Evolutionary conservation across 1,140 invertebrate species (phyloP).

Genomic region (Ericerus pela): DNA sequence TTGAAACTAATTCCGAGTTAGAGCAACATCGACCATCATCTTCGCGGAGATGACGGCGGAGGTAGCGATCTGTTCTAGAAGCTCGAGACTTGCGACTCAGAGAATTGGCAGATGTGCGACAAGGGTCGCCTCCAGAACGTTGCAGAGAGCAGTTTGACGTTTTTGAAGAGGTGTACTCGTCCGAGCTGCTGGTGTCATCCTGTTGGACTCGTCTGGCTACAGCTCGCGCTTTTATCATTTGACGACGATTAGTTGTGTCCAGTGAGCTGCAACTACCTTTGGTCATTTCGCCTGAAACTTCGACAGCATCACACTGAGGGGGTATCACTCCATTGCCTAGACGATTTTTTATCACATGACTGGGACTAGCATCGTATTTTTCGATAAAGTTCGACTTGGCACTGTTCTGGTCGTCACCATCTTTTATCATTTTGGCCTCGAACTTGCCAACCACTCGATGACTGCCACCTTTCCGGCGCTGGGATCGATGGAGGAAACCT

Average conservation of each 20-base stretch:
- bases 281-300: neutral
- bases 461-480: slow-evolving; percentile 21
- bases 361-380: slow-evolving; percentile 1
- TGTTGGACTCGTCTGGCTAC: slow-evolving; percentile 44
- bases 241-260: slow-evolving; percentile 36
- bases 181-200: slow-evolving; percentile 6
- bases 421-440: slow-evolving; percentile 9
- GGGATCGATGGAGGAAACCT: slow-evolving; percentile 18
- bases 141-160: slow-evolving; percentile 43
- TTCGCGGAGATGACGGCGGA: slow-evolving; percentile 53
- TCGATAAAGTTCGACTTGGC: neutral
- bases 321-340: too few species aligned
- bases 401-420: neutral
- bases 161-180: slow-evolving; percentile 28
- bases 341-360: neutral
- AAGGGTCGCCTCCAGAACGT: slow-evolving; percentile 17
- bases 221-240: slow-evolving; percentile 42
- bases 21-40: slow-evolving; percentile 31
- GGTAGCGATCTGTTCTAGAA: slow-evolving; percentile 60
- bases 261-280: slow-evolving; percentile 26
- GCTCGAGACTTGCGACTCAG: slow-evolving; percentile 40
- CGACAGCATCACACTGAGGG: too few species aligned
- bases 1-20: slow-evolving; percentile 3
- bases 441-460: slow-evolving; percentile 23
- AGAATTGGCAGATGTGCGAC: slow-evolving; percentile 41